A percentile compares a stretch with the other conserved stretches of the same genome.
Conservation (phyloP, 2,113 vertebrate species). For the Perca schrenkii region DNA sequence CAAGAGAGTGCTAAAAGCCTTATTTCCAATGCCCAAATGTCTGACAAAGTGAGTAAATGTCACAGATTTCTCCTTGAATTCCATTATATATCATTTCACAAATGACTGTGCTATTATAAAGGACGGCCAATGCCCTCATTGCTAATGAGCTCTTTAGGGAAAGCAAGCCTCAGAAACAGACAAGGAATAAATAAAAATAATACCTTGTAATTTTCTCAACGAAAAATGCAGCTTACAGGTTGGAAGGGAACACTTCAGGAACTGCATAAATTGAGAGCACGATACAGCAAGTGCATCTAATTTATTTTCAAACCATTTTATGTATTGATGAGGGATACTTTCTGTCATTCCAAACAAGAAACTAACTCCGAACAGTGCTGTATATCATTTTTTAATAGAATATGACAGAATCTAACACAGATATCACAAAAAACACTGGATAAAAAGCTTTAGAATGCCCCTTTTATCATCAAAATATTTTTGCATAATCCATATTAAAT, state of each 20-base stretch:
- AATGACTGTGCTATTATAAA: constrained; percentile 1
- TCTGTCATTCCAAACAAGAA: neutral
- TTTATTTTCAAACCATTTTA: constrained; percentile 3
- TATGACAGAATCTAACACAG: neutral
- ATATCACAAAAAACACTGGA: neutral
- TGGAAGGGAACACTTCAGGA: neutral
- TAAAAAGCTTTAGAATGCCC: neutral
- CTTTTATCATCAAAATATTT: neutral
- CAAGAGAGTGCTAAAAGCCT: neutral
- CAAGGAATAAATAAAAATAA: neutral
- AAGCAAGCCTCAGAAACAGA: neutral
- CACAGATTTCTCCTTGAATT: neutral
- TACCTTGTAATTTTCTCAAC: neutral
- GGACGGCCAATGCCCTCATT: neutral
- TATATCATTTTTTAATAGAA: neutral
- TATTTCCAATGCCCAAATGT: constrained; percentile 13
- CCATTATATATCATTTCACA: neutral
- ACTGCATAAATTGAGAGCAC: neutral
- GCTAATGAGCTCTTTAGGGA: constrained; percentile 18
- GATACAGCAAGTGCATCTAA: neutral
- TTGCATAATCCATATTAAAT: neutral
- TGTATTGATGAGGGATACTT: neutral
- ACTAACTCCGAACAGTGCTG: neutral
- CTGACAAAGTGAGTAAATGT: neutral
- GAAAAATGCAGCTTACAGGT: neutral